Evolutionary conservation across 2,113 vertebrate genomes (phyloP).

Genomic region (Porphyrio hochstetteri): DNA sequence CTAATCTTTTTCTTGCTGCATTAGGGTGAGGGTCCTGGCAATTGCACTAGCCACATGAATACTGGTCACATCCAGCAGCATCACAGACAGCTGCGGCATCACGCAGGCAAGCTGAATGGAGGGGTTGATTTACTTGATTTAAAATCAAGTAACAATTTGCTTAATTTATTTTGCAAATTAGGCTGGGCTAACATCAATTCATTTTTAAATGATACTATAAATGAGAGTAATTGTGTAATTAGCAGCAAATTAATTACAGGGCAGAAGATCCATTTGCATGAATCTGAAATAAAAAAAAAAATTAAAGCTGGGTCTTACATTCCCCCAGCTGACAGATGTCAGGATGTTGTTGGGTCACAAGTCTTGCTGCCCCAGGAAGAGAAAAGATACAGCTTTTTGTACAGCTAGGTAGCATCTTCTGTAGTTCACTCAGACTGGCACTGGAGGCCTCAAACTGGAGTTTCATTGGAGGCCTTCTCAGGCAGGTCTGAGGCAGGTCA

Average conservation of each 20-base stretch:
- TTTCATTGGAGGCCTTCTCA: not conserved
- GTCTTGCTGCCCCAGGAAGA: not conserved
- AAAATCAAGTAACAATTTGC: conserved; percentile 66
- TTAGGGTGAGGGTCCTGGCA: not conserved
- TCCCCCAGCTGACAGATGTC: not conserved
- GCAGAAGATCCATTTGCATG: conserved; percentile 60
- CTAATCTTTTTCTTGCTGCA: not conserved
- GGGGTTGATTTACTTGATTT: conserved; percentile 65
- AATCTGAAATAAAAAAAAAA: conserved; percentile 64
- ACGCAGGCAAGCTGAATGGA: conserved; percentile 50
- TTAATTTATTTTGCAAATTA: conserved; percentile 78
- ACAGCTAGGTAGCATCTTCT: not conserved
- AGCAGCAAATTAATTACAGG: conserved; percentile 71
- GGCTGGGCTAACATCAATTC: conserved; percentile 57
- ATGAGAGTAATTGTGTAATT: conserved; percentile 77
- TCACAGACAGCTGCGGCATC: not conserved
- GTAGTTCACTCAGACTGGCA: not conserved
- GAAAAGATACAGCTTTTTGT: not conserved
- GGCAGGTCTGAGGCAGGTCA: not conserved
- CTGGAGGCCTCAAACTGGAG: not conserved
- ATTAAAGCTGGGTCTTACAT: not conserved
- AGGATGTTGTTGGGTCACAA: not conserved
- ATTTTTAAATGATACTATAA: conserved; percentile 61
- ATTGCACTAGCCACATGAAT: not conserved
- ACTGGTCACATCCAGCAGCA: conserved; percentile 9